A percentile compares a stretch with the other conserved stretches of the same genome.
Conservation (phyloP, 2,113 vertebrate species). For the Atlantisia rogersi region DNA sequence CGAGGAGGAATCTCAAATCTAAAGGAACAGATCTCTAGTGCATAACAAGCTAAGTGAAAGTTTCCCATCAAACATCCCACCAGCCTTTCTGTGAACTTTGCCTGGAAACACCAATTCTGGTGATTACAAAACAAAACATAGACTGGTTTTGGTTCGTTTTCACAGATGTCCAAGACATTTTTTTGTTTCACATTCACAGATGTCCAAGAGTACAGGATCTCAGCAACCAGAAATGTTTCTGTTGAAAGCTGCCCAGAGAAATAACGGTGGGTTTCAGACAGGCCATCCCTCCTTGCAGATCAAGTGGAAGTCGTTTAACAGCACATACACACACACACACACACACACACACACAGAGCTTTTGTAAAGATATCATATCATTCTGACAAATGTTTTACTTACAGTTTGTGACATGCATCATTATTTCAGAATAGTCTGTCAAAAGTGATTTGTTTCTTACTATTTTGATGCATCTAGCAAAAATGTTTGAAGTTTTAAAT, state of each 20-base stretch:
- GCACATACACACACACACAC: neutral
- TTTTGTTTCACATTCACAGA: neutral
- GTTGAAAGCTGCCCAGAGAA: neutral
- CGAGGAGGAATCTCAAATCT: neutral
- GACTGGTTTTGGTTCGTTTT: neutral
- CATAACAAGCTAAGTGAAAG: neutral
- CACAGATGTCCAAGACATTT: neutral
- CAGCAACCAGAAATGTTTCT: neutral
- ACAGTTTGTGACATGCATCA: neutral
- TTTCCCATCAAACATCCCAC: neutral
- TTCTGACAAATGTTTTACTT: neutral
- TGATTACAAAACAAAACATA: neutral
- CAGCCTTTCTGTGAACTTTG: neutral
- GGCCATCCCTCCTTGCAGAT: neutral
- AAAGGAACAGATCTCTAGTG: neutral
- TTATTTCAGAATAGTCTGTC: neutral
- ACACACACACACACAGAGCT: neutral
- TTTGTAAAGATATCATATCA: fast-evolving
- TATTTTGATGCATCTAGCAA: neutral
- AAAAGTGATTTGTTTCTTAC: neutral
- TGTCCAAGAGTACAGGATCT: neutral
- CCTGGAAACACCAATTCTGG: neutral
- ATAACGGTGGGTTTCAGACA: neutral
- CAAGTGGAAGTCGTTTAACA: neutral
- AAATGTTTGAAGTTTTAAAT: neutral